These are phyloP conservation scores for Argopecten irradians DNA, from an alignment of 1,140 invertebrate genomes.

Conservation along the genomic window DNA sequence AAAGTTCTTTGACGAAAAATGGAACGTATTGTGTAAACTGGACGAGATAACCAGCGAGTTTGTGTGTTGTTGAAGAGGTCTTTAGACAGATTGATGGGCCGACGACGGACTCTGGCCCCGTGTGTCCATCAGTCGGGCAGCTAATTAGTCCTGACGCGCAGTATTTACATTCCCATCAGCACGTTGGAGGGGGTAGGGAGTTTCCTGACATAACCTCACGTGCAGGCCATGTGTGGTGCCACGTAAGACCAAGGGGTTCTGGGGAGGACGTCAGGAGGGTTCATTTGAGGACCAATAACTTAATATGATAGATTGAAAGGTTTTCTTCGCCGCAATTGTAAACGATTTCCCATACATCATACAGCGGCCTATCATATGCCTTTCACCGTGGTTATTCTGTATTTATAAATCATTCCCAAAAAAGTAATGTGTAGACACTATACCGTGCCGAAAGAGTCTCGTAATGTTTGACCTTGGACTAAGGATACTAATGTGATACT, in stretches of 20 bases:
- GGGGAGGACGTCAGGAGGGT: neutral
- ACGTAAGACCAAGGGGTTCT: neutral
- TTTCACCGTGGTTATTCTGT: neutral
- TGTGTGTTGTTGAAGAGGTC: neutral
- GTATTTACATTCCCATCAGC: constrained; percentile 9
- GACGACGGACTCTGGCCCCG: neutral
- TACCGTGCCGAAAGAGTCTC: neutral
- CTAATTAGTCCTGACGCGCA: neutral
- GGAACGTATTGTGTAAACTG: neutral
- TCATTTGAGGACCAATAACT: neutral
- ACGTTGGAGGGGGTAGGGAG: neutral
- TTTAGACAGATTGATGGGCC: neutral
- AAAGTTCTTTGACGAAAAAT: too few species aligned
- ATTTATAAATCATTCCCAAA: neutral
- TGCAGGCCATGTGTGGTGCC: neutral
- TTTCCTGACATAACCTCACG: neutral
- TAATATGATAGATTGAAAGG: neutral
- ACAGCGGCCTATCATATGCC: neutral
- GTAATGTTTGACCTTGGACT: too few species aligned
- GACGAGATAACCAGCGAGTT: neutral
- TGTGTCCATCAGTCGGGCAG: neutral
- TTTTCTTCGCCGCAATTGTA: too few species aligned
- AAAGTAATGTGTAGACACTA: neutral
- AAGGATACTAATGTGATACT: too few species aligned
- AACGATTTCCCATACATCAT: neutral